phyloP scores from a whole-genome alignment of 1,140 invertebrate genomes.

The Magallana angulata region DNA sequence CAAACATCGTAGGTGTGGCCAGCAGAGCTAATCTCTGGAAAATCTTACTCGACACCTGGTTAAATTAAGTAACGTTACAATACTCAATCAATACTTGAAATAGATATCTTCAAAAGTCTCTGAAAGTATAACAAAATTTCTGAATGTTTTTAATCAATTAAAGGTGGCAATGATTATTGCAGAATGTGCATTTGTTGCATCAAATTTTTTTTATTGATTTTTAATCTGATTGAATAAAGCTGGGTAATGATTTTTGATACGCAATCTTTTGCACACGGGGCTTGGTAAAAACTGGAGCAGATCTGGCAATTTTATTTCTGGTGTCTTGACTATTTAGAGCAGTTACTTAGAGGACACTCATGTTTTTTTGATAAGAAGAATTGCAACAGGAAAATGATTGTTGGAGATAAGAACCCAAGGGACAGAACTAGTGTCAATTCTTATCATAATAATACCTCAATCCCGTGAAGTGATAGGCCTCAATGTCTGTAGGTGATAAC shows the following conservation, averaged over 20 bases:
- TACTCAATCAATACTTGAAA: background rate
- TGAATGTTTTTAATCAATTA: too few species aligned
- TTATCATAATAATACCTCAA: background rate
- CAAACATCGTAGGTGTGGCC: slow-evolving; percentile 18
- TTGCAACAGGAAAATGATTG: slow-evolving; percentile 12
- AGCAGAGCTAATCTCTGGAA: background rate
- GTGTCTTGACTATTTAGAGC: background rate
- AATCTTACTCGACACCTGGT: background rate
- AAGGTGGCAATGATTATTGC: too few species aligned
- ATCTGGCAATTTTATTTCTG: slow-evolving; percentile 7
- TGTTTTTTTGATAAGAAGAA: slow-evolving; percentile 8
- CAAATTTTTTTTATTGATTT: too few species aligned
- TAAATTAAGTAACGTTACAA: slow-evolving; percentile 8
- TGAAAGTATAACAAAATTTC: too few species aligned
- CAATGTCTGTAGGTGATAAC: background rate
- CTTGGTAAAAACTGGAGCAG: background rate
- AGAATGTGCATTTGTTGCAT: too few species aligned
- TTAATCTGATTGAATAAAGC: too few species aligned
- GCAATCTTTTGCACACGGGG: too few species aligned
- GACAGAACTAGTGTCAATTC: background rate
- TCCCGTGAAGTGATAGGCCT: background rate
- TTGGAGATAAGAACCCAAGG: background rate
- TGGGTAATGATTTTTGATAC: too few species aligned
- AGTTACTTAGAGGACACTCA: slow-evolving; percentile 3
- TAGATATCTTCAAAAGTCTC: too few species aligned